Conservation (phyloP, 2,797 vertebrate genomes). For the Helicolenus hilgendorfi region DNA sequence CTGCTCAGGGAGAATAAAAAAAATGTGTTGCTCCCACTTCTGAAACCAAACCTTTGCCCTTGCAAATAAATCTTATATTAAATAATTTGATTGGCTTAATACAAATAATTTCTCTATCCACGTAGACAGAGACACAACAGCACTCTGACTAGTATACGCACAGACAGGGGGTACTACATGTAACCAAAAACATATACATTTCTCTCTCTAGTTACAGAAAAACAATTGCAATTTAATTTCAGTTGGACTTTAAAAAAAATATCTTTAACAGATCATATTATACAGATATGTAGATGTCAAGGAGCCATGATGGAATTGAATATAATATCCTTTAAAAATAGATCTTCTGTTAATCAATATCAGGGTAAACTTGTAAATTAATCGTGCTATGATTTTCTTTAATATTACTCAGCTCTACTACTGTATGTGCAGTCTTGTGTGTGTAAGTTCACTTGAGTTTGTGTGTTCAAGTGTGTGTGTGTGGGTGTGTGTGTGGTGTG, state of each 20-base stretch:
- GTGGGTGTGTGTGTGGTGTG: conserved; percentile 59
- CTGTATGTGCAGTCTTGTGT: background rate
- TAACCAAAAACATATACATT: background rate
- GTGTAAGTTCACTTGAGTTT: background rate
- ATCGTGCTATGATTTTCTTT: background rate
- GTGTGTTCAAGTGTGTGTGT: conserved; percentile 5
- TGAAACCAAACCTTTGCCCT: background rate
- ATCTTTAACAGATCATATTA: background rate
- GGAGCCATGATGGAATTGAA: background rate
- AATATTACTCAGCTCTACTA: background rate
- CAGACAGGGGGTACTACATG: background rate
- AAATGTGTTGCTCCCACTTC: background rate
- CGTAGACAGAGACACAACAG: background rate
- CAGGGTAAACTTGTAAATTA: background rate
- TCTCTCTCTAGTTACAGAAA: background rate
- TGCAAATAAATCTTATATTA: background rate
- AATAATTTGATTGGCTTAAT: background rate
- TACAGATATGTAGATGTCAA: background rate
- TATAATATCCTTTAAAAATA: background rate
- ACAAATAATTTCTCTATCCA: background rate
- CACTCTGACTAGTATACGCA: background rate
- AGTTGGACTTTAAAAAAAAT: background rate
- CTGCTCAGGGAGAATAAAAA: too few species aligned
- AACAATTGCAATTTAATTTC: background rate
- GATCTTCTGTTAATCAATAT: background rate